Evolutionary conservation across 2,113 vertebrate species (phyloP).

Genomic region (Oceanites oceanicus): DNA sequence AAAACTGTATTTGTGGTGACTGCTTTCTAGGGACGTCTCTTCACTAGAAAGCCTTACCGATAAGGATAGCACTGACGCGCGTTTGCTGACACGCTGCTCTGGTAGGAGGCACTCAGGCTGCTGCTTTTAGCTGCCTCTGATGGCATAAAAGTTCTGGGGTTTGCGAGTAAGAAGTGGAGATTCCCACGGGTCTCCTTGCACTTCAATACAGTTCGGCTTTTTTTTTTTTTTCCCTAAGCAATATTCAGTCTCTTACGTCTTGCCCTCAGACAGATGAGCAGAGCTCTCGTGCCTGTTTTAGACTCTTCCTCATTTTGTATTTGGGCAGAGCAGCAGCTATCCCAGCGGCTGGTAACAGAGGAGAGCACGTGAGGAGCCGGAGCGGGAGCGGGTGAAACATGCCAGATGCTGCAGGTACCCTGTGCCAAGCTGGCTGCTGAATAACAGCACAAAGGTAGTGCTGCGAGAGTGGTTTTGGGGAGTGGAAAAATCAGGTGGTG

Average conservation of each 20-base stretch:
- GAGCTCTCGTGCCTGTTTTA: background rate
- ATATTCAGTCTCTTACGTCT: background rate
- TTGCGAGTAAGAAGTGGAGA: background rate
- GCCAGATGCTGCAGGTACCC: background rate
- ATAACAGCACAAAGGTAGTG: background rate
- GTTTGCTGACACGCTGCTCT: conserved; percentile 2
- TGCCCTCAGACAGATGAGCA: background rate
- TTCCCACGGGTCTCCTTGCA: background rate
- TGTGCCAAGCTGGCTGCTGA: background rate
- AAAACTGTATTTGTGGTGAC: conserved; percentile 35
- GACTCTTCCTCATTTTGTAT: background rate
- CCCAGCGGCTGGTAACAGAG: background rate
- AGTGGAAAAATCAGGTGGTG: background rate
- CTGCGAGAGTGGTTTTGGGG: background rate
- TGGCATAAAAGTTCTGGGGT: background rate
- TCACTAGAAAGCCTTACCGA: background rate
- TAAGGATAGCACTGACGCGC: background rate
- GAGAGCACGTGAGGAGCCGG: background rate
- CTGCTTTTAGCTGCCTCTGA: background rate
- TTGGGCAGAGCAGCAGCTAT: background rate
- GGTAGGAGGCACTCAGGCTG: background rate
- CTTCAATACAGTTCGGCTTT: background rate
- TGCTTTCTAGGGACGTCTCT: conserved; percentile 55
- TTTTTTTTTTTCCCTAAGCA: rapidly evolving
- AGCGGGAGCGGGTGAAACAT: background rate